Percentiles rank a stretch among this genome's conserved stretches.
Conservation (phyloP, 2,797 vertebrate genomes). For the Crocidura indochinensis region DNA sequence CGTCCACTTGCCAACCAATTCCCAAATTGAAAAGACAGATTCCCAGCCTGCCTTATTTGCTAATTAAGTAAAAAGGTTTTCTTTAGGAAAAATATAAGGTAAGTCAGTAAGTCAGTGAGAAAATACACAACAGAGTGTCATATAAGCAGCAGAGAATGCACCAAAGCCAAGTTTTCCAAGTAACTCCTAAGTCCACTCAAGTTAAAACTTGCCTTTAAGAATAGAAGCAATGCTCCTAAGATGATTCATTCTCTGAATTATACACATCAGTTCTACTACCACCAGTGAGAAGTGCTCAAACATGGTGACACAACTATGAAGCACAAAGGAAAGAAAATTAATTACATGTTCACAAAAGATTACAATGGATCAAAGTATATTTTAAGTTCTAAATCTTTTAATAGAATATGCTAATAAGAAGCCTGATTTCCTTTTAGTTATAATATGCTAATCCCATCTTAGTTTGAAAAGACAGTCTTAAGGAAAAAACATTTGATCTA, state of each 20-base stretch:
- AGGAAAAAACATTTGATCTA: neutral
- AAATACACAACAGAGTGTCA: too few relatives aligned
- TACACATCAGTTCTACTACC: conserved; percentile 26
- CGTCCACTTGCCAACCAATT: too few relatives aligned
- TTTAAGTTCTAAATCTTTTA: conserved; percentile 59
- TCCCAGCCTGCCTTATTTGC: too few relatives aligned
- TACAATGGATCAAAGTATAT: conserved; percentile 56
- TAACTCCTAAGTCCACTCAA: conserved; percentile 58
- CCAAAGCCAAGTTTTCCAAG: conserved; percentile 53
- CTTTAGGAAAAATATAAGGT: too few relatives aligned
- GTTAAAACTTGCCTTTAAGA: conserved; percentile 64
- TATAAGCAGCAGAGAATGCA: too few relatives aligned
- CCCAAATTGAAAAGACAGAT: too few relatives aligned
- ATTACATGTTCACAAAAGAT: conserved; percentile 65
- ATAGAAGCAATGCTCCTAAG: conserved; percentile 65
- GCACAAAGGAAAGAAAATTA: conserved; percentile 67
- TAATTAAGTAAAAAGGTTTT: too few relatives aligned
- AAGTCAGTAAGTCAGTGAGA: too few relatives aligned
- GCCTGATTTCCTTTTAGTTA: neutral
- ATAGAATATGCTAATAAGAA: conserved; percentile 50
- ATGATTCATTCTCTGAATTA: conserved; percentile 65
- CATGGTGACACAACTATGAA: conserved; percentile 54
- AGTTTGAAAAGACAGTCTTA: neutral
- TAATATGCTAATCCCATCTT: neutral
- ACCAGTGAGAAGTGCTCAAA: conserved; percentile 55